phyloP scores from a whole-genome alignment of 2,797 vertebrate species.

The Neosilurus hyrtlii region DNA sequence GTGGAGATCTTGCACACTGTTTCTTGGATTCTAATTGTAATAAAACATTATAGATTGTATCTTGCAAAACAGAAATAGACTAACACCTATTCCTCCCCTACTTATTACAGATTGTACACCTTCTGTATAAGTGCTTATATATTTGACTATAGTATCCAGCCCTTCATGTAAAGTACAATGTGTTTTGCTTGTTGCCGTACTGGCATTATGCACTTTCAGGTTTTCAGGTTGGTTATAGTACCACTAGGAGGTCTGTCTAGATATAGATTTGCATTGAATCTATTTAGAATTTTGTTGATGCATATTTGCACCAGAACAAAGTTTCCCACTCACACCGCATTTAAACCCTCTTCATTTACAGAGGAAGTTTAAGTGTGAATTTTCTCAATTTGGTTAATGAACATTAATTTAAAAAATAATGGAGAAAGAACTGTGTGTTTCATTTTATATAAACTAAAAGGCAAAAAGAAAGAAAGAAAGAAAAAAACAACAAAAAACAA shows the following conservation, averaged over 20 bases:
- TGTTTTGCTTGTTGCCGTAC: neutral
- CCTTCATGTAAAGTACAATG: neutral
- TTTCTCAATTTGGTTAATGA: neutral
- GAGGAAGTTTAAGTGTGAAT: neutral
- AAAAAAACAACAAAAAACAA: neutral
- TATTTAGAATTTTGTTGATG: neutral
- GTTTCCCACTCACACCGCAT: neutral
- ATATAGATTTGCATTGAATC: neutral
- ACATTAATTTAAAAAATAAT: neutral
- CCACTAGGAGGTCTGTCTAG: neutral
- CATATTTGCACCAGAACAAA: too few relatives aligned
- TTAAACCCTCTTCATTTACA: neutral
- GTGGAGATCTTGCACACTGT: too few relatives aligned
- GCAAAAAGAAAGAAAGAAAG: neutral
- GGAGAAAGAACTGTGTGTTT: neutral
- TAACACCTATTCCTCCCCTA: too few relatives aligned
- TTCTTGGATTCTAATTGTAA: too few relatives aligned
- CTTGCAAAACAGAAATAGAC: too few relatives aligned
- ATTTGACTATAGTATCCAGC: neutral
- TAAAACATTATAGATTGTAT: too few relatives aligned
- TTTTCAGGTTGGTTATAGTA: neutral
- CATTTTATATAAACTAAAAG: neutral
- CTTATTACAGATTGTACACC: neutral
- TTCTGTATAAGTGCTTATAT: neutral
- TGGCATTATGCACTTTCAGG: neutral